Conservation (phyloP, 2,113 vertebrate species). For the Cyphomyrus plagiostoma region DNA sequence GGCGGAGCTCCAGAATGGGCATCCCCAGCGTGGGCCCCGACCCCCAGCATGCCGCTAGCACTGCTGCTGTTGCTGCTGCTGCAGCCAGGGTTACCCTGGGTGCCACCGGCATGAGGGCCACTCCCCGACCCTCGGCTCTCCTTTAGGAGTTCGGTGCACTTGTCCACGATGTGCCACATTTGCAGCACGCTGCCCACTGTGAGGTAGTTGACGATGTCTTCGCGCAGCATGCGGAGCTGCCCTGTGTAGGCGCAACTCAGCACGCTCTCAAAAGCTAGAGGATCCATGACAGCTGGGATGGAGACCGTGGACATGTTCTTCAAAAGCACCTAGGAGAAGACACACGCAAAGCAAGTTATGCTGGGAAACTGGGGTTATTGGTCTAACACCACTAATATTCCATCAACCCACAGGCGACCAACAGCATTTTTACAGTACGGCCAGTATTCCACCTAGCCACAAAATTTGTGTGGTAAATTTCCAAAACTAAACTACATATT, state of each 20-base stretch:
- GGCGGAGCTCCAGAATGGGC: conserved; percentile 31
- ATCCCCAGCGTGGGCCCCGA: conserved; percentile 51
- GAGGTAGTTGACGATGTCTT: conserved; percentile 85
- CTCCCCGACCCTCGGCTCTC: conserved; percentile 50
- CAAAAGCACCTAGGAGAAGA: conserved; percentile 69
- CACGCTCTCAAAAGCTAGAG: conserved; percentile 81
- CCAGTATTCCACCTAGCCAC: not conserved
- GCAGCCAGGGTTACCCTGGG: conserved; percentile 37
- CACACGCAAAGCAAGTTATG: not conserved
- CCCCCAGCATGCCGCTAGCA: not conserved
- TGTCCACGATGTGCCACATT: conserved; percentile 97
- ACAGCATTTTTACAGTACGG: not conserved
- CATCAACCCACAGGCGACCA: not conserved
- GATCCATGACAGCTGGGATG: conserved; percentile 81
- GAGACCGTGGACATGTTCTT: conserved; percentile 83
- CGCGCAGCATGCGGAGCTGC: conserved; percentile 73
- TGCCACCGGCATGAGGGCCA: not conserved
- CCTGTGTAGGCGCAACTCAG: conserved; percentile 83
- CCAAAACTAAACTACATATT: not conserved
- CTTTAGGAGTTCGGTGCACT: conserved; percentile 83
- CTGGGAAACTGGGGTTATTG: not conserved
- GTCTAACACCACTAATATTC: not conserved
- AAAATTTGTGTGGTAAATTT: not conserved
- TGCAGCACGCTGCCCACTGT: conserved; percentile 90
- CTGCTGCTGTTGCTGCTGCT: conserved; percentile 40